phyloP scores from a whole-genome alignment of 2,888 invertebrate genomes.

The Pseudanteris insignis region DNA sequence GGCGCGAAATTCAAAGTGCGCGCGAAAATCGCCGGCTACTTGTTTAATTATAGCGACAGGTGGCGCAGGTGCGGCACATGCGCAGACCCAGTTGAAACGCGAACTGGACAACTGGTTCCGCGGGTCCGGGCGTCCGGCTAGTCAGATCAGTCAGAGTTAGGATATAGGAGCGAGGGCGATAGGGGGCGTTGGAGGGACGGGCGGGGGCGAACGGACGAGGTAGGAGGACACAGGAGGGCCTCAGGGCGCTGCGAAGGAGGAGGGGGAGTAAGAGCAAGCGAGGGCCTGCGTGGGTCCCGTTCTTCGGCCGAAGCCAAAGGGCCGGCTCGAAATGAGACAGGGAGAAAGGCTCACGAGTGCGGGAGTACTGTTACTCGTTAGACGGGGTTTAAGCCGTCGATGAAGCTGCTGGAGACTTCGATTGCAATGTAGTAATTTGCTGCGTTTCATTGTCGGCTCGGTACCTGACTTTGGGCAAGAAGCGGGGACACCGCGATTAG shows the following conservation, averaged over 20 bases:
- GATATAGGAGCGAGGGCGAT: too few relatives aligned
- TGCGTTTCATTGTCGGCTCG: constrained; percentile 8
- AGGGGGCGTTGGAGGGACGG: too few relatives aligned
- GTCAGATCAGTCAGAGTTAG: too few relatives aligned
- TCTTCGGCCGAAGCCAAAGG: constrained; percentile 28
- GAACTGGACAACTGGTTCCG: constrained; percentile 40
- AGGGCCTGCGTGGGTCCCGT: constrained; percentile 37
- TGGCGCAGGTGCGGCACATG: constrained; percentile 16
- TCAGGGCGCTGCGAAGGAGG: constrained; percentile 1
- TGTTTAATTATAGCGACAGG: constrained; percentile 16
- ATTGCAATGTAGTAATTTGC: constrained; percentile 25
- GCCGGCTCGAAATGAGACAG: constrained; percentile 15
- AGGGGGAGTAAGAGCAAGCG: not conserved
- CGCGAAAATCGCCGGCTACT: constrained; percentile 23
- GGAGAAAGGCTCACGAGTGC: constrained; percentile 25
- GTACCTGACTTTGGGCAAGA: too few relatives aligned
- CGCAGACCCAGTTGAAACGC: constrained; percentile 8
- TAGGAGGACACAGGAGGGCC: constrained; percentile 6
- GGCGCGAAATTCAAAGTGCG: constrained; percentile 26
- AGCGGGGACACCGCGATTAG: too few relatives aligned
- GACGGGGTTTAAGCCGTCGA: constrained; percentile 21
- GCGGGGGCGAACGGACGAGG: constrained; percentile 9
- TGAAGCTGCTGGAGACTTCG: constrained; percentile 28
- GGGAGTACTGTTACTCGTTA: constrained; percentile 34
- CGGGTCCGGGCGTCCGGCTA: constrained; percentile 8